Percentiles rank a stretch among this genome's conserved stretches.
These are phyloP conservation scores for Steinernema feltiae DNA, from an alignment of 1,140 invertebrate species.

Conservation along the genomic window DNA sequence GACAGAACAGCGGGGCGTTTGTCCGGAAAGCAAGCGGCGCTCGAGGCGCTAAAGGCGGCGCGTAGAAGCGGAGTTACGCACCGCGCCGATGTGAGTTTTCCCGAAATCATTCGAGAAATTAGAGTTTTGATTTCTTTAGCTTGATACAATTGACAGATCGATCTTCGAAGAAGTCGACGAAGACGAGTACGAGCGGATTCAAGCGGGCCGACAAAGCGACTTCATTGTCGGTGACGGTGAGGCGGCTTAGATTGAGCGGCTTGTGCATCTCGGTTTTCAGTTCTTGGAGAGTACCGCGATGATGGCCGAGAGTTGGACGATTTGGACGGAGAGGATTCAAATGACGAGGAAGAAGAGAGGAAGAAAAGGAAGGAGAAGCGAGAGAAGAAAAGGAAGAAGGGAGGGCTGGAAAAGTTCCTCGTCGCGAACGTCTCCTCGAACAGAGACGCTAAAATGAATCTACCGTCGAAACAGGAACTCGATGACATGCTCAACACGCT, in stretches of 20 bases:
- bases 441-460: background rate
- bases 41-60: background rate
- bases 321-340: background rate
- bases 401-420: background rate
- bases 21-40: background rate
- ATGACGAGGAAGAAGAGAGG: background rate
- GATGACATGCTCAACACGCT: background rate
- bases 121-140: background rate
- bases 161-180: constrained; percentile 35
- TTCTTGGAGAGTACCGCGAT: constrained; percentile 3
- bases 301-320: constrained; percentile 5
- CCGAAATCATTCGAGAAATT: background rate
- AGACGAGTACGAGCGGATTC: constrained; percentile 32
- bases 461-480: background rate
- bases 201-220: constrained; percentile 24
- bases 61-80: background rate
- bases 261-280: background rate
- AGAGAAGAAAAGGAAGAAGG: constrained; percentile 12
- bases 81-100: background rate
- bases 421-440: background rate
- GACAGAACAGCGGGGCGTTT: background rate
- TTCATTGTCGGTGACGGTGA: constrained; percentile 33
- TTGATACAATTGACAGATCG: background rate
- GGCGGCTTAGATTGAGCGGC: background rate
- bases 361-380: background rate